phyloP scores from a whole-genome alignment of 2,113 vertebrate genomes.

The Anoplopoma fimbria region DNA sequence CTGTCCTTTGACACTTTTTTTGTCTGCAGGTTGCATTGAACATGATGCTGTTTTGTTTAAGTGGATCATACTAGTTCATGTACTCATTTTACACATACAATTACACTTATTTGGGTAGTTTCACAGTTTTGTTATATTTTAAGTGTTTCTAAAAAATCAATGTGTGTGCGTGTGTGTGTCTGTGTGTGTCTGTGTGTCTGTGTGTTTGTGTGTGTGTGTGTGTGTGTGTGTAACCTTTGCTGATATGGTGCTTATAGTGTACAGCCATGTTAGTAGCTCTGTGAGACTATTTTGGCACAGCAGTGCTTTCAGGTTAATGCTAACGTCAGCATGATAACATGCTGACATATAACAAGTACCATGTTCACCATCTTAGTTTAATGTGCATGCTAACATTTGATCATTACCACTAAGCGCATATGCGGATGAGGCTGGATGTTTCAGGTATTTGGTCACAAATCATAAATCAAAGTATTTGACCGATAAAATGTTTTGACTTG shows the following conservation, averaged over 20 bases:
- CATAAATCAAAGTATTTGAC: no score
- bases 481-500: background rate
- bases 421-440: no score
- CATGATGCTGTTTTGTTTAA: background rate
- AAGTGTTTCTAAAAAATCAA: background rate
- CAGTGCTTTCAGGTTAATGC: background rate
- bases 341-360: no score
- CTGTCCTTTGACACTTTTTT: background rate
- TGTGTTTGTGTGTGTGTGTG: background rate
- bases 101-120: background rate
- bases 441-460: no score
- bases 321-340: no score
- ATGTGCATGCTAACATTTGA: background rate
- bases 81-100: background rate
- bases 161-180: background rate
- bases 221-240: background rate
- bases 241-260: background rate
- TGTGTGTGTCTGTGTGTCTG: background rate
- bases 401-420: no score
- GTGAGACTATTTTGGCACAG: background rate
- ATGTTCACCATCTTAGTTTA: no score
- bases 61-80: background rate
- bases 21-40: constrained; percentile 6
- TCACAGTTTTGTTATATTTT: background rate
- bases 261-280: background rate